Evolutionary conservation across 2,797 vertebrate genomes (phyloP), one percentile per base, ranked within the genome.

Genomic region (Leptodactylus fallax): DNA sequence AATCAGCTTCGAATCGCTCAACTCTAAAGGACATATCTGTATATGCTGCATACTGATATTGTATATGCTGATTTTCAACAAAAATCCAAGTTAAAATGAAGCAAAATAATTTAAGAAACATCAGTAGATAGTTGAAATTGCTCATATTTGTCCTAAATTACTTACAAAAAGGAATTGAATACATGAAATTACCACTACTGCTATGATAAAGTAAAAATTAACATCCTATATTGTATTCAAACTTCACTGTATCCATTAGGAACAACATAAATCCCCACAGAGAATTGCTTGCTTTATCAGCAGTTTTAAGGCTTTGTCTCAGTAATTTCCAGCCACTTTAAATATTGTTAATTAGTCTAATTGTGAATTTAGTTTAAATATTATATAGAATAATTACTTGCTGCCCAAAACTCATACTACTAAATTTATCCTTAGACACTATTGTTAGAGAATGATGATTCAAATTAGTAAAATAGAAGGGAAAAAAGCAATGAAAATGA

Each of bases 281-380:
- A 82, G 19, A 67, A 67, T 67, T 47, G 14, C 61, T 67, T 82
- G 80, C 80, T 53, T 67, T 19, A 65, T 82, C 47, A 82, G 80
- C 60, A 55, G 1, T 51, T 80, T 63, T 36, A 81, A 81, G 36
- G 36, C 79, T 61, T 81, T 49, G 19, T 81, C 56, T 63, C 45
- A 12, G 16, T 63, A 49, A 19, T 81, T 81, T 63, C 23, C 10
- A 36, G 49, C 76, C 51, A 61, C 79, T 36, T 81, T 36, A 61
- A 61, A 63, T 47, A 63, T 49, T 60, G 56, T 23, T 81, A 81
- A 81, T 63, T 81, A 81, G 27, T 63, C 17, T 63, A 81, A 81
- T 63, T 63, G 79, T 55, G 36, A 27, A 27, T 79, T 56, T 49
- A 25, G 77, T 56, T 79, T 17, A 79, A 56, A 79, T 56, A 55